These are phyloP conservation scores for Phasianus colchicus DNA, from an alignment of 2,113 vertebrate species.

Conservation along the genomic window DNA sequence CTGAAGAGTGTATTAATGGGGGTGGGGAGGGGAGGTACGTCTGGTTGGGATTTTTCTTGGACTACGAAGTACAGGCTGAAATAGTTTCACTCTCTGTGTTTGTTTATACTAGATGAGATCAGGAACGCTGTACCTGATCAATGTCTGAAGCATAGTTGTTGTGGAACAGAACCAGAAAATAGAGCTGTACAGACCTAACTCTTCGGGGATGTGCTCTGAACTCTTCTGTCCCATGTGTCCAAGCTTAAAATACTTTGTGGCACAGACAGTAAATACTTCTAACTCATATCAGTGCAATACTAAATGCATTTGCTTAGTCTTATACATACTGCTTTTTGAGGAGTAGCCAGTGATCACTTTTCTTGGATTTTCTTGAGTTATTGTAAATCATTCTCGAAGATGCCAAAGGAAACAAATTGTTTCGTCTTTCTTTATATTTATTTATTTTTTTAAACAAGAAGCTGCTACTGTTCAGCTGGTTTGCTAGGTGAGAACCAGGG, in stretches of 20 bases:
- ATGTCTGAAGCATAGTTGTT: constrained; percentile 40
- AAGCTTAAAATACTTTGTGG: constrained; percentile 15
- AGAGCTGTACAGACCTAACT: background rate
- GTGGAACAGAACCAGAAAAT: background rate
- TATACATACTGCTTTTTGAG: constrained; percentile 55
- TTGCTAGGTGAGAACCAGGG: constrained; percentile 47
- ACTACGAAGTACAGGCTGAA: constrained; percentile 14
- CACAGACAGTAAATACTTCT: constrained; percentile 39
- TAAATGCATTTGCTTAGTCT: constrained; percentile 62
- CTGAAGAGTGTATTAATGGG: constrained; percentile 33
- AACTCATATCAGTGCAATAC: constrained; percentile 71
- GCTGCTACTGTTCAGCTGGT: constrained; percentile 59
- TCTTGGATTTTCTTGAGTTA: constrained; percentile 62
- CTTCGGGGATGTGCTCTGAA: background rate
- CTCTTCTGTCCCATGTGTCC: background rate
- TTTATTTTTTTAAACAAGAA: constrained; percentile 55
- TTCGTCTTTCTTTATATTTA: constrained; percentile 67
- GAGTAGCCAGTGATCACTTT: constrained; percentile 51
- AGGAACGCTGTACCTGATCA: constrained; percentile 63
- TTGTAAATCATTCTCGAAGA: constrained; percentile 74
- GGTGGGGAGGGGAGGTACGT: constrained; percentile 16
- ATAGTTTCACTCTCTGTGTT: background rate
- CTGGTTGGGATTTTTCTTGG: constrained; percentile 8
- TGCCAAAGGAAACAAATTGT: constrained; percentile 83
- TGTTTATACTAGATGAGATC: constrained; percentile 62